These are phyloP conservation scores for Cynodonichthys magdalenae DNA, from an alignment of 2,797 vertebrate genomes.

Conservation along the genomic window DNA sequence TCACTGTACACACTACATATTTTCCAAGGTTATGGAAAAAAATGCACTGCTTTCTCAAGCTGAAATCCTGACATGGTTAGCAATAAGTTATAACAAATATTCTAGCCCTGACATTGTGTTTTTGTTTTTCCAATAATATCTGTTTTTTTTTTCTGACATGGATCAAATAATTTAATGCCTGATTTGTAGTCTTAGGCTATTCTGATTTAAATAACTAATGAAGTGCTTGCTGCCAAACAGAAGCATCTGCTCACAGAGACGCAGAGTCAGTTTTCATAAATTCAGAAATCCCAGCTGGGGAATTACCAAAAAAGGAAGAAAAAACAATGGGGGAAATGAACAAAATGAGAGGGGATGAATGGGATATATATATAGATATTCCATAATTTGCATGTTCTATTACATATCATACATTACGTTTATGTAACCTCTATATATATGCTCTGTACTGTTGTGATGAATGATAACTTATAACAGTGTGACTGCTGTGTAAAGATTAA, in stretches of 20 bases:
- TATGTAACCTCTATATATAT: too few species aligned
- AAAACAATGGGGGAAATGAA: conserved; percentile 23
- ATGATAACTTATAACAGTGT: neutral
- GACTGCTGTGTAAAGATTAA: neutral
- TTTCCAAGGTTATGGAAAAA: conserved; percentile 32
- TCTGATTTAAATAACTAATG: conserved; percentile 79
- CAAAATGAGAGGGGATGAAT: conserved; percentile 12
- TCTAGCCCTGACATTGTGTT: conserved; percentile 38
- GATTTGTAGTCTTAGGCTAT: conserved; percentile 58
- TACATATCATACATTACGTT: neutral
- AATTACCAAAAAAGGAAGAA: conserved; percentile 30
- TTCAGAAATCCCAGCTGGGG: conserved; percentile 48
- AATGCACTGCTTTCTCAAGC: conserved; percentile 5
- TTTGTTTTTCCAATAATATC: conserved; percentile 62
- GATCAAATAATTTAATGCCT: conserved; percentile 68
- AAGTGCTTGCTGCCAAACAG: conserved; percentile 69
- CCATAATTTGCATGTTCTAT: conserved; percentile 26
- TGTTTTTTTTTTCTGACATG: conserved; percentile 55
- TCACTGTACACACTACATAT: conserved; percentile 6
- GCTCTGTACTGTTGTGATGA: neutral
- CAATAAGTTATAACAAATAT: neutral
- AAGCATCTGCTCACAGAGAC: conserved; percentile 76
- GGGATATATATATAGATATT: conserved; percentile 49
- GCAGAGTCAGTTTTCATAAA: conserved; percentile 74
- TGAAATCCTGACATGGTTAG: conserved; percentile 31